Evolutionary conservation across 2,797 vertebrate genomes (phyloP), one percentile per base, ranked within the genome.

Genomic region (Sebastes goodei): DNA sequence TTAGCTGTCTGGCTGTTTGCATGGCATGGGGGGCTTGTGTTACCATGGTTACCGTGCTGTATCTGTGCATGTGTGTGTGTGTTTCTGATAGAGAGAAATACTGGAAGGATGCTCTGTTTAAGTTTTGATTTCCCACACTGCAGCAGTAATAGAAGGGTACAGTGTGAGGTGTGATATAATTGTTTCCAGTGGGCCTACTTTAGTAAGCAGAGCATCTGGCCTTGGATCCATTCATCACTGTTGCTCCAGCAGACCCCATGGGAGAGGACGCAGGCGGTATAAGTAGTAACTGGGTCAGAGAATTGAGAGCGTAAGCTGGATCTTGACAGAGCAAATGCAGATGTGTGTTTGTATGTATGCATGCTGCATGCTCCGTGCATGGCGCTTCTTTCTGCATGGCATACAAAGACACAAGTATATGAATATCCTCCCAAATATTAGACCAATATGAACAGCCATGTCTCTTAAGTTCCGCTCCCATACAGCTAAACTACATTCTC

Each of bases 231-330:
- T 93, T 82, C 81, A 91, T 93, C 93, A 90, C 57, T 82, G 86
- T 86, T 69, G 74, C 35, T 7, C 59, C 71, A 61, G 78, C 70
- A 1, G 68, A 67, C 76, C 77, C 80, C 64, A 20, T 8, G 82
- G 78, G 81, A 84, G 72, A 74, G 79, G 62, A 80, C 10, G n/a
- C 85, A 78, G 82, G 68, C 74, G 27, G 81, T 81, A 86, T 35
- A 89, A 85, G 83, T 86, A 87, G 90, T 71, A 94, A 93, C 82
- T 94, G 91, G 93, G 91, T 90, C 94, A 94, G 62, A 76, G 72
- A 88, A 89, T 70, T 70, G 82, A 88, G 86, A 89, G 65, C 72
- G n/a, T 55, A 74, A 88, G 77, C 67, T 77, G 57, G 83, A 88
- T 91, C 77, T 87, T 88, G 88, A 90, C 89, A 85, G 86, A 74